Evolutionary conservation across 2,113 vertebrate species (phyloP).

Genomic region (Eulemur macaco): DNA sequence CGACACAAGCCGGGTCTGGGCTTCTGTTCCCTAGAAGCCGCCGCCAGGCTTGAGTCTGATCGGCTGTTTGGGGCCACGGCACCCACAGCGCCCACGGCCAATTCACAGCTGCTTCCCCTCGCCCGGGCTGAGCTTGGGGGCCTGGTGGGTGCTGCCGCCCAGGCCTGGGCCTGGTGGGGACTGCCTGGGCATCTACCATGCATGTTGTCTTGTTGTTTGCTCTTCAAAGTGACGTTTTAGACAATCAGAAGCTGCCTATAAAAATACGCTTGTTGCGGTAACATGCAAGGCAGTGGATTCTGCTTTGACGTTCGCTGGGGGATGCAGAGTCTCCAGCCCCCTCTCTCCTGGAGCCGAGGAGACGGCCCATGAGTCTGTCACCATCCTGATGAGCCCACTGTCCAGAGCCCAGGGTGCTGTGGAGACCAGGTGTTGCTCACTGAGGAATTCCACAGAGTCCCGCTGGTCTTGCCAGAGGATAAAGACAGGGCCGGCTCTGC

Average conservation of each 20-base stretch:
- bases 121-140: neutral
- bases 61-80: neutral
- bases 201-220: accelerated
- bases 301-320: accelerated
- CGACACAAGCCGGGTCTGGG: neutral
- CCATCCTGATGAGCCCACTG: neutral
- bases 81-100: accelerated
- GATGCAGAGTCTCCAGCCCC: no score
- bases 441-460: accelerated
- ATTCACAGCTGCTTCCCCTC: no score
- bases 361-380: accelerated
- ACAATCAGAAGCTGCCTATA: accelerated
- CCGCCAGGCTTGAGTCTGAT: accelerated
- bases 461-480: neutral
- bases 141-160: neutral
- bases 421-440: accelerated
- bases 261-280: accelerated
- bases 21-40: accelerated
- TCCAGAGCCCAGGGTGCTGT: accelerated
- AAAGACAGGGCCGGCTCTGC: accelerated
- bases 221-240: neutral
- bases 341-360: no score
- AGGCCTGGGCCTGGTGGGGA: neutral
- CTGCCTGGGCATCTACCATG: no score
- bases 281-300: accelerated